These are phyloP conservation scores for Polypedilum pembai DNA, from an alignment of 1,140 invertebrate species.

Conservation along the genomic window DNA sequence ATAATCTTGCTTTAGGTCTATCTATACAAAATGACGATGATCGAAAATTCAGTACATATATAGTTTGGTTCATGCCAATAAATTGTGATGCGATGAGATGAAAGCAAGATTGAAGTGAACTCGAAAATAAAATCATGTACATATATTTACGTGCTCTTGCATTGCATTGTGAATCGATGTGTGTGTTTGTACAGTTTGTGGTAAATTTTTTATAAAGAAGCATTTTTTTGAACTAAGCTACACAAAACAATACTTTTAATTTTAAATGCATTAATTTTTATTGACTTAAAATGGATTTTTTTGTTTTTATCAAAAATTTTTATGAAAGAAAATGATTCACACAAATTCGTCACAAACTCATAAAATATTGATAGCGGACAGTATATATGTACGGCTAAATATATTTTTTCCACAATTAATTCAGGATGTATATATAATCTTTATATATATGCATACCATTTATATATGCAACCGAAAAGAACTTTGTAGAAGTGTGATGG, in stretches of 20 bases:
- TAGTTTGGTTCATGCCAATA: conserved; percentile 14
- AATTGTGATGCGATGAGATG: background rate
- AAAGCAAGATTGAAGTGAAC: background rate
- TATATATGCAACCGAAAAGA: background rate
- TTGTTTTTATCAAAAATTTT: no score
- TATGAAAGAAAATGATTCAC: no score
- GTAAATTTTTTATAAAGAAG: no score
- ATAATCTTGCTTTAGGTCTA: background rate
- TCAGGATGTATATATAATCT: conserved; percentile 13
- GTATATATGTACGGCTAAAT: background rate
- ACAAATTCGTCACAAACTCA: no score
- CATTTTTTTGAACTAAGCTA: no score
- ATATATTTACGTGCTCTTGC: background rate
- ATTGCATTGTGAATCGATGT: background rate
- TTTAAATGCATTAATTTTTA: no score
- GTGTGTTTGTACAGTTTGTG: background rate
- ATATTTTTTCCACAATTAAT: conserved; percentile 19
- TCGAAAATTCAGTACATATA: background rate
- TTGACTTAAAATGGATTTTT: no score
- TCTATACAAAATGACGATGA: no score
- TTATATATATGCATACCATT: background rate
- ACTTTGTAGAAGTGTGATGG: background rate
- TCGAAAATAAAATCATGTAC: conserved; percentile 1
- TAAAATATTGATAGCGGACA: background rate
- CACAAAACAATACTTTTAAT: no score